Conservation (phyloP, 2,797 vertebrate species). For the Acridotheres tristis region DNA sequence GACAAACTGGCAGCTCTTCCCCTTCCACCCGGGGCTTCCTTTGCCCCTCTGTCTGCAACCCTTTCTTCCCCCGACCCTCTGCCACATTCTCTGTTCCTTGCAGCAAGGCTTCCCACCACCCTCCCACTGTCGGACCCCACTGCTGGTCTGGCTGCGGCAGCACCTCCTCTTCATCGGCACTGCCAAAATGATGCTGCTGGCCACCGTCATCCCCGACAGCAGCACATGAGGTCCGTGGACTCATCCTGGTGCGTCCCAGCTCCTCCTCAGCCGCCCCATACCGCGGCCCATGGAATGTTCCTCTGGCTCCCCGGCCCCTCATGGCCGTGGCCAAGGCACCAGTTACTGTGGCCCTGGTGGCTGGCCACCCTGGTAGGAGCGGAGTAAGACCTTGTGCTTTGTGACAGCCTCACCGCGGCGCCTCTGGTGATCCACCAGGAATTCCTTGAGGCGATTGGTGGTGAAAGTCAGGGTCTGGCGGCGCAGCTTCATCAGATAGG, state of each 20-base stretch:
- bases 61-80: not conserved
- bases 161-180: not conserved
- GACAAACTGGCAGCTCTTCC: not conserved
- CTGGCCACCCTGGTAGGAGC: conserved; percentile 88
- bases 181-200: not conserved
- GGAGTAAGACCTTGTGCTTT: conserved; percentile 97
- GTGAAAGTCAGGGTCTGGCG: conserved; percentile 97
- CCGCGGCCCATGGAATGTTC: conserved; percentile 78
- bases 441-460: conserved; percentile 95
- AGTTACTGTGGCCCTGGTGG: conserved; percentile 81
- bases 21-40: not conserved
- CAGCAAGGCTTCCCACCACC: not conserved
- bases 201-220: not conserved
- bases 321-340: conserved; percentile 26
- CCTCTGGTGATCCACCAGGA: conserved; percentile 91
- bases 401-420: conserved; percentile 83
- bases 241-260: not conserved
- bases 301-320: conserved; percentile 47
- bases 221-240: conserved; percentile 28
- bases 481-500: conserved; percentile 95
- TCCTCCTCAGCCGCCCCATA: conserved; percentile 7
- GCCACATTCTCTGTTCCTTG: not conserved
- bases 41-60: not conserved
- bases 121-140: not conserved
- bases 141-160: not conserved